Percentiles rank a stretch among this genome's conserved stretches.
Evolutionary conservation across 2,113 vertebrate genomes (phyloP).

Genomic region (Elephantulus edwardii): DNA sequence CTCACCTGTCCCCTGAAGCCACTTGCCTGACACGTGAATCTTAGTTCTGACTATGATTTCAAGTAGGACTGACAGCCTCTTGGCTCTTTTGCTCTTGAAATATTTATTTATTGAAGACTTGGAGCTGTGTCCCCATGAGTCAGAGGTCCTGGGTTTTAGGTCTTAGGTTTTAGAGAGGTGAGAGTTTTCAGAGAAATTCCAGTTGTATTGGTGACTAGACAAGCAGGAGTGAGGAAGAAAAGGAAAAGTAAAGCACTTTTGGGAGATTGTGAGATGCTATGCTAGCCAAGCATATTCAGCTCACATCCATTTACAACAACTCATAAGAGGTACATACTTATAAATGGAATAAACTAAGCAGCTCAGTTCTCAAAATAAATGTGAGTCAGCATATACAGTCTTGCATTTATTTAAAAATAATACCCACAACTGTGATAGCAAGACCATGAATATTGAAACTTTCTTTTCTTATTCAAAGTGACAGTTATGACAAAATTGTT

Average conservation of each 20-base stretch:
- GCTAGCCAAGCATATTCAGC: neutral
- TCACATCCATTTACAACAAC: neutral
- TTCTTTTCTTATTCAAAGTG: slow-evolving; percentile 25
- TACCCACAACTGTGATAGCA: neutral
- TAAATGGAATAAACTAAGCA: neutral
- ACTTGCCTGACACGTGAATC: neutral
- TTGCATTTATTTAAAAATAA: neutral
- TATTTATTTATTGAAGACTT: neutral
- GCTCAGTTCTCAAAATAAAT: neutral
- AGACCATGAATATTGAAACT: slow-evolving; percentile 40
- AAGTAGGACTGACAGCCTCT: neutral
- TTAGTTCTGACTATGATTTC: neutral
- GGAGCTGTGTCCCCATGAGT: neutral
- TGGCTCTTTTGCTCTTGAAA: neutral
- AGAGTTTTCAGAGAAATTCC: too few species aligned
- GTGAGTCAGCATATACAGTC: neutral
- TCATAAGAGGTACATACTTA: neutral
- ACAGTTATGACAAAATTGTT: neutral
- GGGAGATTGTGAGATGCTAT: neutral
- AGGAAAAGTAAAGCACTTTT: neutral
- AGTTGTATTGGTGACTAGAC: neutral
- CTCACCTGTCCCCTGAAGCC: neutral
- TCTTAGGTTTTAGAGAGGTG: neutral
- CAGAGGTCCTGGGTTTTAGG: neutral
- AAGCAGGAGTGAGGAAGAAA: neutral